A percentile compares a stretch with the other conserved stretches of the same genome.
Conservation (phyloP, 1,140 invertebrate species). For the Pinna nobilis region DNA sequence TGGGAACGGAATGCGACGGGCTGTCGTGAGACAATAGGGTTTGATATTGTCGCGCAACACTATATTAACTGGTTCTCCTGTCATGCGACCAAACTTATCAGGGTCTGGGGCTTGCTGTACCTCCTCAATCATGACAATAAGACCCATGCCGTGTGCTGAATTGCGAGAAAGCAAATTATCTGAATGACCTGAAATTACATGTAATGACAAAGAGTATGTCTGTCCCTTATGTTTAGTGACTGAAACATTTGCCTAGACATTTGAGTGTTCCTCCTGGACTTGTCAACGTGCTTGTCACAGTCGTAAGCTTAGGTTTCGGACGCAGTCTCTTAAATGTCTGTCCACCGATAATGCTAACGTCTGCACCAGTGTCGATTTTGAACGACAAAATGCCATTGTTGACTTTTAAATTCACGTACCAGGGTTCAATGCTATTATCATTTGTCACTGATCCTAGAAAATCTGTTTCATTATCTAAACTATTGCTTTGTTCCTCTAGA, state of each 20-base stretch:
- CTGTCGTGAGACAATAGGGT: constrained; percentile 12
- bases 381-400: neutral
- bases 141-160: neutral
- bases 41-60: constrained; percentile 2
- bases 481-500: neutral
- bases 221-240: neutral
- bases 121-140: neutral
- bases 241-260: neutral
- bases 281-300: neutral
- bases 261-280: neutral
- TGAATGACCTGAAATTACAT: neutral
- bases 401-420: neutral
- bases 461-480: neutral
- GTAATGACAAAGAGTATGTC: neutral
- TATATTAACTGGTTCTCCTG: neutral
- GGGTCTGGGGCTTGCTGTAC: neutral
- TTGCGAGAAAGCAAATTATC: neutral
- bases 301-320: neutral
- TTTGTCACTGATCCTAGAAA: neutral
- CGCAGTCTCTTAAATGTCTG: neutral
- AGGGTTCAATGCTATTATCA: neutral
- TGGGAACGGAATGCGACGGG: constrained; percentile 39
- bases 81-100: neutral
- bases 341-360: neutral
- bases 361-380: constrained; percentile 11